These are phyloP conservation scores for Thymallus thymallus DNA, from an alignment of 2,113 vertebrate species.

Conservation along the genomic window DNA sequence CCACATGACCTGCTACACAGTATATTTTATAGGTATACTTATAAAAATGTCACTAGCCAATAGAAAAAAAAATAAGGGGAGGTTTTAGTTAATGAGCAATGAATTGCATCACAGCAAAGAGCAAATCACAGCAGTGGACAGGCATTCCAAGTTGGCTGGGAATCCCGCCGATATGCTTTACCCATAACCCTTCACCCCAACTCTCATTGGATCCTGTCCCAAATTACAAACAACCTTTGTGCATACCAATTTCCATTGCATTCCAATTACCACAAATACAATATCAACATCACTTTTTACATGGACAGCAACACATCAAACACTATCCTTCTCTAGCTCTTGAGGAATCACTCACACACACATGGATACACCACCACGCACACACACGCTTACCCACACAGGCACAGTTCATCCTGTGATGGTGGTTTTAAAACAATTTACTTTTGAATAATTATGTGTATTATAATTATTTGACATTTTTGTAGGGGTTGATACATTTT, in stretches of 20 bases:
- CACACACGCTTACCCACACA: no score
- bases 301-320: no score
- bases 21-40: no score
- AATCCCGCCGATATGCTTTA: conserved; percentile 55
- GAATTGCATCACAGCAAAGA: conserved; percentile 21
- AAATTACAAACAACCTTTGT: conserved; percentile 62
- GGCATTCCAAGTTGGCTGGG: conserved; percentile 56
- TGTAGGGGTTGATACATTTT: no score
- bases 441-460: no score
- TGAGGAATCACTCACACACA: no score
- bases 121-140: conserved; percentile 25
- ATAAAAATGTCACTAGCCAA: not conserved
- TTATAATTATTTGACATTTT: no score
- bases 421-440: no score
- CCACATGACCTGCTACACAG: no score
- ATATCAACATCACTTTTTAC: not conserved
- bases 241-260: conserved; percentile 21
- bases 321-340: no score
- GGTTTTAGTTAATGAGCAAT: conserved; percentile 24
- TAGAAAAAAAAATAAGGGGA: not conserved
- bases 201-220: conserved; percentile 24
- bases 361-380: no score
- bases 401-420: no score
- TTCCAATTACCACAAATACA: conserved; percentile 39
- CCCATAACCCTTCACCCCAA: conserved; percentile 64